Percentiles rank a stretch among this genome's conserved stretches.
These are phyloP conservation scores for Gallirallus australis DNA, from an alignment of 2,797 vertebrate genomes.

Conservation along the genomic window DNA sequence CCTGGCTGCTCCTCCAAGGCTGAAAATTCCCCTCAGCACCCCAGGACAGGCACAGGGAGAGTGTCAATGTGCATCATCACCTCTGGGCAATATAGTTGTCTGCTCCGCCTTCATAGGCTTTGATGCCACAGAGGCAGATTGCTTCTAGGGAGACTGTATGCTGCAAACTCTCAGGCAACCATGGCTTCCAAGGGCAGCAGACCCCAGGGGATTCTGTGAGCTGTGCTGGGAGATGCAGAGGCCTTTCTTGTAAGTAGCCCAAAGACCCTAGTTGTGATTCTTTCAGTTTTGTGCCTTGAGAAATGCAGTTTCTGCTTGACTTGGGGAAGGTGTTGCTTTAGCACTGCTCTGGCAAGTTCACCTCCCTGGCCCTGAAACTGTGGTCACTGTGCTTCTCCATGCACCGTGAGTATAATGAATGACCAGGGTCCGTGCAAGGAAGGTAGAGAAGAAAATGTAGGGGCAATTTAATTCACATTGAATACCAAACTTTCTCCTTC, in stretches of 20 bases:
- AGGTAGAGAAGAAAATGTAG: neutral
- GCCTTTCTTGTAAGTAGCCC: neutral
- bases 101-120: neutral
- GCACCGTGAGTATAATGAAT: neutral
- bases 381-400: neutral
- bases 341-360: neutral
- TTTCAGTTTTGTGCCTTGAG: neutral
- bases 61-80: accelerated
- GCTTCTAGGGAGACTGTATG: neutral
- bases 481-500: neutral
- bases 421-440: neutral
- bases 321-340: neutral
- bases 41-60: neutral
- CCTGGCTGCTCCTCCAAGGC: neutral
- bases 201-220: neutral
- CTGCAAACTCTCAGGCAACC: neutral
- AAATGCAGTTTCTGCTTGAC: neutral
- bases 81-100: neutral
- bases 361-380: neutral
- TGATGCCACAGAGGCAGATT: accelerated
- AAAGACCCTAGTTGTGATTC: neutral
- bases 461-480: neutral
- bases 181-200: neutral
- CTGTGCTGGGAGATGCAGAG: neutral
- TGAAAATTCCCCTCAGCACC: neutral